Conservation (phyloP, 2,113 vertebrate genomes). For the Vulpes ferrilata region DNA sequence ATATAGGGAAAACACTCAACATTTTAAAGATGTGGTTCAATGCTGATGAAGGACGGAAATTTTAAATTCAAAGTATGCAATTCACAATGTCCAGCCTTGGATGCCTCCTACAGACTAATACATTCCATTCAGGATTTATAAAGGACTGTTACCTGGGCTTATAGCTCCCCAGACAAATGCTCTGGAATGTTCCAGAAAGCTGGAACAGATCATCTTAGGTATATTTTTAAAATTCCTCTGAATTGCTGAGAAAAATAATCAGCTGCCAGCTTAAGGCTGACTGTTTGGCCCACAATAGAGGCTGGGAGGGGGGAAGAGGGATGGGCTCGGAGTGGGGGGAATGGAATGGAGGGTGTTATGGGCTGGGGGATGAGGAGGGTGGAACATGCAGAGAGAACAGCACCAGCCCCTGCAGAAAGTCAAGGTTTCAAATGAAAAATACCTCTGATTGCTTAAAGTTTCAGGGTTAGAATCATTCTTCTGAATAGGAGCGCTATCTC, state of each 20-base stretch:
- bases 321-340: too few species aligned
- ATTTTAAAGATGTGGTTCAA: not conserved
- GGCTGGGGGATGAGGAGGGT: not conserved
- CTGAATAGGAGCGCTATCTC: not conserved
- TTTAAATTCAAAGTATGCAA: not conserved
- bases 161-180: not conserved
- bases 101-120: not conserved
- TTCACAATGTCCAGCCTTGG: not conserved
- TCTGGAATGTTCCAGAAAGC: not conserved
- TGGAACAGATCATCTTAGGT: not conserved
- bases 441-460: not conserved
- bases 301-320: not conserved
- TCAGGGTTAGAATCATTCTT: conserved; percentile 9
- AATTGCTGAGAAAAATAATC: not conserved
- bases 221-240: not conserved
- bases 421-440: not conserved
- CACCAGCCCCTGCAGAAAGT: not conserved
- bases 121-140: not conserved
- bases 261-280: not conserved
- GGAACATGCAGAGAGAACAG: not conserved
- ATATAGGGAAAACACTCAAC: not conserved
- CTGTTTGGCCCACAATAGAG: not conserved
- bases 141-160: not conserved
- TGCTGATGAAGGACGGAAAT: not conserved
- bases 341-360: too few species aligned